Evolutionary conservation across 2,113 vertebrate genomes (phyloP).

Genomic region (human (Homo sapiens)): GRCh38 chr14:23309501-23310000

Average conservation of each 20-base stretch:
- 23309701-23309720: conserved; percentile 39
- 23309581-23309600: conserved; percentile 30
- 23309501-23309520: conserved; percentile 64
- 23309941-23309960: conserved; percentile 36
- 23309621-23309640: conserved; percentile 45
- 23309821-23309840: conserved; percentile 33
- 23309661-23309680: conserved; percentile 46
- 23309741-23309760: conserved; percentile 69
- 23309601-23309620: conserved; percentile 60
- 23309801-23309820: conserved; percentile 16
- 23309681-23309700: conserved; percentile 46
- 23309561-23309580: neutral
- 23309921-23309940: conserved; percentile 63
- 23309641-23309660: neutral
- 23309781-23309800: neutral
- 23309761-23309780: conserved; percentile 52
- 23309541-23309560: neutral
- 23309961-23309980: conserved; percentile 49
- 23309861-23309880: conserved; percentile 56
- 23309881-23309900: conserved; percentile 58
- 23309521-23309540: conserved; percentile 57
- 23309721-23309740: conserved; percentile 38
- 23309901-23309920: conserved; percentile 67
- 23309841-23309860: conserved; percentile 55
- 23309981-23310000: conserved; percentile 54